Base-by-base conservation (phyloP, 2,113 vertebrate genomes). In the Carassius auratus region DNA sequence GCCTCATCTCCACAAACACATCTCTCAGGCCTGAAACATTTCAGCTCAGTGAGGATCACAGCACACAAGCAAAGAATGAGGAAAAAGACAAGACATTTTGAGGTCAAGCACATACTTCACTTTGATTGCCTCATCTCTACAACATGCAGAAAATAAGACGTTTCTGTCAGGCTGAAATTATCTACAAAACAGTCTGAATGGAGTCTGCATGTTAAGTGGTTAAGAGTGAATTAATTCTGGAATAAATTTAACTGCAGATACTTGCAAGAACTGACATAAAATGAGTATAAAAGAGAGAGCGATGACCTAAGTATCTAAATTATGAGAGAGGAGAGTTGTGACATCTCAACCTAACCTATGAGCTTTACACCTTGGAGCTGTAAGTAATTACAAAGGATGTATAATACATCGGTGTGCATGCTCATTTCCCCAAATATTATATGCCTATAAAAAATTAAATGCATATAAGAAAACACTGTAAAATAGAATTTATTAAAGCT, bases 1-100 rank as follows among this genome's bases (percentile, higher is more conserved):
- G 89, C 87, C 91, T 94, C 86, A 96, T 91, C 85, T 96, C 94
- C 0, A 90, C 91, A 90, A 96, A 96, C 15, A 95, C 90, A 0
- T 91, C 78, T 50, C 77, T 90, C 75, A 96, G 87, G 4, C 95
- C 96, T 95, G 89, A 75, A 85, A 84, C 89, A 84, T 26, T 78
- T 87, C 45, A 52, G 15, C 66, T 74, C 13, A 6, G 30, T 77
- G 10, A 62, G 71, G 6, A 45, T 42, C 76, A 64, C 83, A 55
- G 82, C 69, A 26, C 62, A 87, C n/a, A 17, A 8, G 12, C 73
- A 77, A 68, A n/a, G 38, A 42, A 75, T 3, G 9, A 62, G 17
- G 30, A 85, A 87, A 88, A 38, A 76, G 38, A 26, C 13, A 13
- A 59, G 12, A 57, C 17, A 6, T 30, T 26, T 30, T 17, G 75